Evolutionary conservation across 2,113 vertebrate genomes (phyloP).

Genomic region (Perccottus glenii): DNA sequence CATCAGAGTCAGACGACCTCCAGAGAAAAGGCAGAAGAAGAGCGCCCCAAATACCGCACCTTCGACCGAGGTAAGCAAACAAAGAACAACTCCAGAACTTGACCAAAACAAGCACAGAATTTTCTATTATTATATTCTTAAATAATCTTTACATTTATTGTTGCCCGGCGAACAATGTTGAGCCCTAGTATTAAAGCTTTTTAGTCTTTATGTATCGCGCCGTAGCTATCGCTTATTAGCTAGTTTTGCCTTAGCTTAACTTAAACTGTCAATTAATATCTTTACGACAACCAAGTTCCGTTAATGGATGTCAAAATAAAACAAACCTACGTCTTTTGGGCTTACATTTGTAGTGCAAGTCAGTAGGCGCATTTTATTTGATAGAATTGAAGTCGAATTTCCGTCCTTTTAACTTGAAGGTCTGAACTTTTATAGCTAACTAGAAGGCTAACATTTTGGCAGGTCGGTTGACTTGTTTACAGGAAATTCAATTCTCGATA

Average conservation of each 20-base stretch:
- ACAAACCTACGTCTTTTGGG: neutral
- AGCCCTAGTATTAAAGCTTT: conserved; percentile 9
- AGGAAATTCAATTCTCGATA: neutral
- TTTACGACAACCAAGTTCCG: neutral
- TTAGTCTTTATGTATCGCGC: conserved; percentile 3
- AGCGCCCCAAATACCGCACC: conserved; percentile 51
- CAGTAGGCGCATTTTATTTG: conserved; percentile 8
- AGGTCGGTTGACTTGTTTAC: conserved; percentile 21
- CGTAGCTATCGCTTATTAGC: conserved; percentile 59
- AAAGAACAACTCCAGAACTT: conserved; percentile 45
- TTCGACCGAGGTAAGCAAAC: conserved; percentile 68
- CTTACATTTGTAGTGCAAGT: neutral
- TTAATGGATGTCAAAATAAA: conserved; percentile 10
- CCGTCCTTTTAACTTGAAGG: neutral
- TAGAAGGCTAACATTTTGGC: conserved; percentile 55
- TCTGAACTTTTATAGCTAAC: conserved; percentile 61
- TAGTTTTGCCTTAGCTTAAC: conserved; percentile 58
- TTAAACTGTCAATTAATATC: conserved; percentile 19
- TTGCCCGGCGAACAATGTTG: accelerated
- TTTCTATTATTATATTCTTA: neutral
- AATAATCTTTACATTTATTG: too few species aligned
- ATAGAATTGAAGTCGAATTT: neutral
- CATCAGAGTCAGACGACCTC: conserved; percentile 10
- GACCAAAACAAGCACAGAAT: neutral
- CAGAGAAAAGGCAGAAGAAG: conserved; percentile 44